Base-by-base conservation (phyloP, 2,113 vertebrate genomes). In the Mugil cephalus region DNA sequence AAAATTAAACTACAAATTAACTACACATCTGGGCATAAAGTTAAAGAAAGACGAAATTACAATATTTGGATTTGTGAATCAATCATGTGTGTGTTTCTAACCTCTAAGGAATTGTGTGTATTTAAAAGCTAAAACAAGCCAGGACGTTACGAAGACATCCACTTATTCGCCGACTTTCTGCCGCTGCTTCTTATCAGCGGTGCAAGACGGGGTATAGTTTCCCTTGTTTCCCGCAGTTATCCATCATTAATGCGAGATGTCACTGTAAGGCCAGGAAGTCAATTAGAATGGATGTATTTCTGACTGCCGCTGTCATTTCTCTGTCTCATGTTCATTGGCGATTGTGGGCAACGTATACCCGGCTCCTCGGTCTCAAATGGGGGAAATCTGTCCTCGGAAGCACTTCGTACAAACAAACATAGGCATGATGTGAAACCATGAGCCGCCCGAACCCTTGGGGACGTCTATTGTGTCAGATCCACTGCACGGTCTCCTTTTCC, bases 221-320 rank as follows among this genome's bases (percentile, higher is more conserved):
- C 62, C 79, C 47, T 64, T 52, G 43, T 73, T 87, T 80, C 89
- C 82, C 47, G 62, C 86, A 88, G 83, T 86, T 87, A 88, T 91
- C 86, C 62, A 84, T 90, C 81, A 85, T 82, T 90, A 82, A 88
- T 79, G 72, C 47, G 55, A 75, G 79, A 83, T 90, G 89, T 90
- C 84, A 87, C 50, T 24, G 72, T 40, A 35, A 82, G 84, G 88
- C 77, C 90, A 91, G 90, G 86, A 92, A 93, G 92, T 93, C 93
- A 93, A 93, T 93, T 92, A 90, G 79, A 91, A 90, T 85, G 77
- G 88, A 92, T 92, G 88, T 77, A 81, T 91, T 90, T 90, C 74
- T 69, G 83, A 84, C 72, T 68, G 61, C 53, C 50, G 59, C 84
- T 80, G 84, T 88, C 86, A 86, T 91, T 87, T 62, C 70, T 88